Evolutionary conservation across 2,888 invertebrate species (phyloP).

Genomic region (Dicranocentrus wangi): DNA sequence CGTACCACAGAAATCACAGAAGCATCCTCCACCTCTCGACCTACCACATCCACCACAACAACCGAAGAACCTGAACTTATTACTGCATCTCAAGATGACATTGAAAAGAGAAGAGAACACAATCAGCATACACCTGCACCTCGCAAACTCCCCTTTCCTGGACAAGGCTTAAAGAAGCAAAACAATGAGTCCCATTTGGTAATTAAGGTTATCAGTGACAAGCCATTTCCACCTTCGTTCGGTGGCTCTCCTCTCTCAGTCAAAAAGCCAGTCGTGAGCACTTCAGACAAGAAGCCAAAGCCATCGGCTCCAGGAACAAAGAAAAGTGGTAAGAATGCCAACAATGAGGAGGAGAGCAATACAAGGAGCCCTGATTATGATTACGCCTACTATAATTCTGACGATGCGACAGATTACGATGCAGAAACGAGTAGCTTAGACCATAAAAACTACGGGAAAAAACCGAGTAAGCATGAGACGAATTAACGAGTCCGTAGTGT

Average conservation of each 20-base stretch:
- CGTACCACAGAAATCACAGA: constrained; percentile 48
- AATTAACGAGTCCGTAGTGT: neutral
- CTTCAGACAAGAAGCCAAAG: constrained; percentile 17
- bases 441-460: constrained; percentile 64
- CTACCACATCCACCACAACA: constrained; percentile 44
- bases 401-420: constrained; percentile 66
- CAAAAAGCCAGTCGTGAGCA: constrained; percentile 43
- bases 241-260: constrained; percentile 36
- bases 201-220: constrained; percentile 48
- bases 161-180: constrained; percentile 28
- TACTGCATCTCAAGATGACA: constrained; percentile 67
- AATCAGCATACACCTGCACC: constrained; percentile 24
- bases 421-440: constrained; percentile 48
- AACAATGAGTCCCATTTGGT: constrained; percentile 45
- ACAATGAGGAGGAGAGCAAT: constrained; percentile 34
- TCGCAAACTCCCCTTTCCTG: neutral
- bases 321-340: neutral
- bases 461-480: constrained; percentile 44
- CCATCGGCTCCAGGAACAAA: constrained; percentile 22
- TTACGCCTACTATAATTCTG: constrained; percentile 71
- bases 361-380: constrained; percentile 72
- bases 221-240: constrained; percentile 15
- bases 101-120: constrained; percentile 36
- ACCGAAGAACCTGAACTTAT: constrained; percentile 68
- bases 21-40: constrained; percentile 36